These are phyloP conservation scores for Cottoperca gobio DNA, from an alignment of 2,797 vertebrate species.

Conservation along the genomic window DNA sequence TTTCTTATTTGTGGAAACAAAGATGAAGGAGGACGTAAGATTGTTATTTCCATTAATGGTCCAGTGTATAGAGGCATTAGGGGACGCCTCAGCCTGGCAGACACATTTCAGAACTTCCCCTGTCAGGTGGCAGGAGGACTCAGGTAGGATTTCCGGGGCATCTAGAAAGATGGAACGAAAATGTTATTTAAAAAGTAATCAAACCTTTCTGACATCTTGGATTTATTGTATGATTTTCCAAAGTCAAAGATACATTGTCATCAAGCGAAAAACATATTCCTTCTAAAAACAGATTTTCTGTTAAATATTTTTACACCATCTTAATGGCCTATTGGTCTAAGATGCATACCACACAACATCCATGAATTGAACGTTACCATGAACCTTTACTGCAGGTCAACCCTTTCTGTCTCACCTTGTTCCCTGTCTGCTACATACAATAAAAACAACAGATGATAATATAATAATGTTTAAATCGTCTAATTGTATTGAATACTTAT, in stretches of 20 bases:
- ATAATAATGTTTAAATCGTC: background rate
- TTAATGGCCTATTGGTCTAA: too few relatives aligned
- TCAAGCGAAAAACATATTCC: too few relatives aligned
- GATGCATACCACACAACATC: background rate
- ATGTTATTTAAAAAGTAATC: background rate
- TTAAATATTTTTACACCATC: background rate
- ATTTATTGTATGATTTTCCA: background rate
- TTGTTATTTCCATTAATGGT: constrained; percentile 32
- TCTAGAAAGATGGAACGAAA: constrained; percentile 30
- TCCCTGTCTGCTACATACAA: background rate
- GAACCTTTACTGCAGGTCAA: too few relatives aligned
- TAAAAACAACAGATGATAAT: background rate
- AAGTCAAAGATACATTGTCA: background rate
- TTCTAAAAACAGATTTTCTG: too few relatives aligned
- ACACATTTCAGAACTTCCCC: constrained; percentile 39
- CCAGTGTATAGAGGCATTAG: constrained; percentile 56
- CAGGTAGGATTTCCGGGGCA: constrained; percentile 45
- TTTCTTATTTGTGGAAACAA: background rate
- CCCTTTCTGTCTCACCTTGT: background rate
- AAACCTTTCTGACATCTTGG: background rate
- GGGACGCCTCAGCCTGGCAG: constrained; percentile 54
- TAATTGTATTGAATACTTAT: too few relatives aligned
- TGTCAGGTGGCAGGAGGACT: constrained; percentile 46
- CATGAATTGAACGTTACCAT: background rate
- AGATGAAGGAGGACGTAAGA: background rate